A percentile compares a stretch with the other conserved stretches of the same genome.
Evolutionary conservation across 2,113 vertebrate species (phyloP).

Genomic region (Passer domesticus): DNA sequence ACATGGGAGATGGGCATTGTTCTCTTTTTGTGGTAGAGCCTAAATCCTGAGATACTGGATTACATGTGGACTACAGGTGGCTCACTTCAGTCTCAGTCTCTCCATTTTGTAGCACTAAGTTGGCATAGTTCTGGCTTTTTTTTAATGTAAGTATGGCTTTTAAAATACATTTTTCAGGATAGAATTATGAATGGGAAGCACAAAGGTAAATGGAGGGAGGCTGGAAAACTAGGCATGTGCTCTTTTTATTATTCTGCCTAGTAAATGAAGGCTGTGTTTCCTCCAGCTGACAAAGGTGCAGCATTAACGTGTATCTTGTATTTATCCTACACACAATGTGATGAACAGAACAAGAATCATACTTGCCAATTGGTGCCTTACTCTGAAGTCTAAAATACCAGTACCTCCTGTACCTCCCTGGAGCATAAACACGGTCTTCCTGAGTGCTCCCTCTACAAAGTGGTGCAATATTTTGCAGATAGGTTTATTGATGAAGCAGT

Average conservation of each 20-base stretch:
- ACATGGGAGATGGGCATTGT: not conserved
- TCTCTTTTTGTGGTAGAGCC: not conserved
- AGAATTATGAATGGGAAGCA: slow-evolving; percentile 1
- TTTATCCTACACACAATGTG: not conserved
- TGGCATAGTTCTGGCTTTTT: not conserved
- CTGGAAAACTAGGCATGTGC: not conserved
- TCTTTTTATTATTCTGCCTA: not conserved
- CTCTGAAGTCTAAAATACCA: not conserved
- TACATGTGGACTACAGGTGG: not conserved
- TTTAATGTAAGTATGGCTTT: not conserved
- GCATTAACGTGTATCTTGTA: not conserved
- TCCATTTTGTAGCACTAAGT: not conserved
- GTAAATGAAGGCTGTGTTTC: not conserved
- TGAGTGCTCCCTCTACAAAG: not conserved
- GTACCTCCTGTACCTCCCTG: not conserved
- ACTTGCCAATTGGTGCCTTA: slow-evolving; percentile 49
- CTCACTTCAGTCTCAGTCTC: not conserved
- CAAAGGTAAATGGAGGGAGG: not conserved
- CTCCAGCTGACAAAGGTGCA: not conserved
- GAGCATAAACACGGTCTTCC: not conserved
- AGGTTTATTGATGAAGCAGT: not conserved
- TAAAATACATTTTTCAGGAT: not conserved
- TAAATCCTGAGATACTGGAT: not conserved
- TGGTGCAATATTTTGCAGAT: slow-evolving; percentile 40
- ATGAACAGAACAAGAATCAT: not conserved